Percentiles rank a stretch among this genome's conserved stretches.
Conservation (phyloP, 2,797 vertebrate species). For the Sebastes goodei region DNA sequence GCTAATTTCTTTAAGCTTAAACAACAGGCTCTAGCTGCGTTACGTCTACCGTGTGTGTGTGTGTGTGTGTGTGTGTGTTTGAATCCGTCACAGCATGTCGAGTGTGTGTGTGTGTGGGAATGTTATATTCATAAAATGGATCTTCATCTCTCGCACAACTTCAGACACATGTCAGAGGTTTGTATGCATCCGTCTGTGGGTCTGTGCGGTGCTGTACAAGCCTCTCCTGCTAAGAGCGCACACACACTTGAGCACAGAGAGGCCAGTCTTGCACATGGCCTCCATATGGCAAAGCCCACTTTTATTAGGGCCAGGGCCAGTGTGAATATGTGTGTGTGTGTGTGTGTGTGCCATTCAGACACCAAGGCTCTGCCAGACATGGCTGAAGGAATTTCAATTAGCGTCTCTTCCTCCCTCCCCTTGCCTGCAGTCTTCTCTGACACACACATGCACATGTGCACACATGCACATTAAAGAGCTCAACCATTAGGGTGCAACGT, state of each 20-base stretch:
- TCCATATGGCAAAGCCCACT: conserved; percentile 85
- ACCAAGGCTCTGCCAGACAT: conserved; percentile 82
- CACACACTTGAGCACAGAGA: conserved; percentile 61
- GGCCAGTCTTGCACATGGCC: conserved; percentile 83
- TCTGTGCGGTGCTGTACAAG: conserved; percentile 57
- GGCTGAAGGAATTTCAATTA: conserved; percentile 87
- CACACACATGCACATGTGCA: conserved; percentile 26
- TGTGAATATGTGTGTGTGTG: conserved; percentile 63
- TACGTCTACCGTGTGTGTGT: not conserved
- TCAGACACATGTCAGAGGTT: conserved; percentile 49
- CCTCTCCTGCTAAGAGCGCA: conserved; percentile 60
- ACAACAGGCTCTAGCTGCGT: not conserved
- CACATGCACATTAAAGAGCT: conserved; percentile 29
- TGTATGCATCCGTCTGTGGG: conserved; percentile 57
- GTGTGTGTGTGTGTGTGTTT: not conserved
- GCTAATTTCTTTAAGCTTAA: conserved; percentile 11
- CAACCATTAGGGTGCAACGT: conserved; percentile 62
- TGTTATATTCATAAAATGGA: conserved; percentile 18
- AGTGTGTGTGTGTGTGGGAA: conserved; percentile 1
- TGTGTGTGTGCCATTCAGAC: conserved; percentile 76
- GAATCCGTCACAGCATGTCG: conserved; percentile 9
- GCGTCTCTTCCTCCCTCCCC: conserved; percentile 72
- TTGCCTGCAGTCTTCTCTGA: conserved; percentile 63
- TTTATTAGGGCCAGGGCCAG: conserved; percentile 81
- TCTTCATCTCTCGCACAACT: conserved; percentile 49